These are phyloP conservation scores for Drosophila siamana DNA, from an alignment of 2,888 invertebrate genomes.

Conservation along the genomic window DNA sequence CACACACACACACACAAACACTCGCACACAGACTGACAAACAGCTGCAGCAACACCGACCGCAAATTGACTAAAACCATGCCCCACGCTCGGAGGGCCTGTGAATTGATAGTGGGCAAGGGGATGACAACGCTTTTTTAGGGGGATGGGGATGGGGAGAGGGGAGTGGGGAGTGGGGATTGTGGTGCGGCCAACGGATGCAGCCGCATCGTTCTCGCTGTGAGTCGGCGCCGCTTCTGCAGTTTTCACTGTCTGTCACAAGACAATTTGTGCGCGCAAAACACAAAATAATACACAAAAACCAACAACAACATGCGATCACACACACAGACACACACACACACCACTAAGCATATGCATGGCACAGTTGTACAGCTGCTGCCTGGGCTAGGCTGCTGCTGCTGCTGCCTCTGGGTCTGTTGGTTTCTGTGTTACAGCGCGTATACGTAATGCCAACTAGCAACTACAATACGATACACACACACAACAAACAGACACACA, in stretches of 20 bases:
- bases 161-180: too few relatives aligned
- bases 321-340: constrained; percentile 30
- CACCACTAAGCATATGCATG: constrained; percentile 75
- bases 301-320: constrained; percentile 22
- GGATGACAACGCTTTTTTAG: not conserved
- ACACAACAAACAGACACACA: constrained; percentile 14
- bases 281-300: constrained; percentile 76
- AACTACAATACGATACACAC: constrained; percentile 41
- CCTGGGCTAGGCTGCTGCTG: constrained; percentile 56
- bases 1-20: constrained; percentile 28
- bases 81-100: constrained; percentile 33
- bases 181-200: constrained; percentile 25
- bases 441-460: constrained; percentile 69
- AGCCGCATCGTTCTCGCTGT: constrained; percentile 43
- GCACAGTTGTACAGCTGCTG: constrained; percentile 74
- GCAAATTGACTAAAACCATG: constrained; percentile 80
- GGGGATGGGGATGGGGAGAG: too few relatives aligned
- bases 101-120: constrained; percentile 15
- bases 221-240: constrained; percentile 69
- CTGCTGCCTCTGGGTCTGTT: constrained; percentile 55
- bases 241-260: constrained; percentile 81
- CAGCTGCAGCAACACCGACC: constrained; percentile 62
- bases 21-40: constrained; percentile 13
- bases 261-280: constrained; percentile 81
- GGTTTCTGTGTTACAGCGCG: constrained; percentile 60